Base-by-base conservation (phyloP, 2,888 invertebrate genomes). In the Prosapia bicincta region DNA sequence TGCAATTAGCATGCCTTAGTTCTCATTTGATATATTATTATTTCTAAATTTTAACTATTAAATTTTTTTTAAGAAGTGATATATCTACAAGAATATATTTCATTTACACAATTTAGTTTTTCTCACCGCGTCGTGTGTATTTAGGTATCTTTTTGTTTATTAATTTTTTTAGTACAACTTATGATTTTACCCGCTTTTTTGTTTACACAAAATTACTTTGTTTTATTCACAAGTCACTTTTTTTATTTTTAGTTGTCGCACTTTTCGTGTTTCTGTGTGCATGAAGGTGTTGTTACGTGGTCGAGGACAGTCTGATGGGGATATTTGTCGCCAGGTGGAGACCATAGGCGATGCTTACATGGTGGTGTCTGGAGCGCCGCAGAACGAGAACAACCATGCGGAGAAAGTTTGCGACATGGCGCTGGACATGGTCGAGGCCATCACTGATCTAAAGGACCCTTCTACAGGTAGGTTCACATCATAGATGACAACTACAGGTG, bases 311-410 rank as follows among this genome's bases (percentile, higher is more conserved):
- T 68, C 72, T 69, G 69, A 72, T 54, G 76, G 66, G 65, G 76
- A 30, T 74, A 67, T 73, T 76, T 76, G 74, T 76, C 76, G 74
- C 28, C 84, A 96, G 96, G 96, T 97, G 54, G 98, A 98, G 86
- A 98, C 98, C 0, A 98, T 98, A 80, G 98, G 98, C 0, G 98
- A 99, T 83, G 98, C 98, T 0, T 99, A 98, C 84, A 98, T 99
- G 98, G 96, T 98, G 0, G 98, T 98, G 0, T 94, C 96, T 0
- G 98, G 98, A 0, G 97, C 97, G 0, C 98, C 98, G 0, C 94
- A 94, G 81, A 93, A 93, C 82, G 95, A 96, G 83, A 88, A 89
- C 72, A 94, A 95, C 83, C 98, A 99, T 83, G 97, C 97, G 0
- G 93, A 96, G 84, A 91, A 94, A 82, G 94, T 96, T 6, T 96